A percentile compares a stretch with the other conserved stretches of the same genome.
phyloP scores from a whole-genome alignment of 2,797 vertebrate species.

The Dipus sagitta region DNA sequence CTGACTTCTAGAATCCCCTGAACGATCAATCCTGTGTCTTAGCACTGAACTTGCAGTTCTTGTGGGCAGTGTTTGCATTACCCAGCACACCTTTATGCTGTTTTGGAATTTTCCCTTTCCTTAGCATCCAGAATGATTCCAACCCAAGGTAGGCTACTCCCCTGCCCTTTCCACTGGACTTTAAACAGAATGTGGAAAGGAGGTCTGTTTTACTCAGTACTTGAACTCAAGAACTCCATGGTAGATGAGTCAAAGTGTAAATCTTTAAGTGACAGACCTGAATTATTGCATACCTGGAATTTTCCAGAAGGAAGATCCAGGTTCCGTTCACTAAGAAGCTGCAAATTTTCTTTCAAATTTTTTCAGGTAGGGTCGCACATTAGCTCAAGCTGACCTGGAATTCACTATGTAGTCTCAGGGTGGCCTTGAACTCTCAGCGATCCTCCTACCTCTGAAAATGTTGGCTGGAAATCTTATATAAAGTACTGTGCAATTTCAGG shows the following conservation, averaged over 20 bases:
- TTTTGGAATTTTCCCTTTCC: neutral
- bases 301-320: neutral
- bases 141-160: neutral
- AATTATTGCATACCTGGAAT: neutral
- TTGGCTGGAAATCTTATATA: neutral
- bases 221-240: fast-evolving
- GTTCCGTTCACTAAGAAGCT: neutral
- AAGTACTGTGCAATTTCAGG: neutral
- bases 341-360: neutral
- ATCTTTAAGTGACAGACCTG: neutral
- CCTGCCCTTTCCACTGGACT: no score
- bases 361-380: no score
- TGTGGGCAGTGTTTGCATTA: neutral
- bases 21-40: neutral
- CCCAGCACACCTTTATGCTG: fast-evolving
- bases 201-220: neutral
- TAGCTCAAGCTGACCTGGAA: no score
- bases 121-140: fast-evolving
- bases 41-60: neutral
- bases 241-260: neutral
- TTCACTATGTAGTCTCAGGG: no score
- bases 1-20: no score
- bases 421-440: no score
- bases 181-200: neutral
- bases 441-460: neutral